Evolutionary conservation across 2,888 invertebrate genomes (phyloP).

Genomic region (Altica lythri): DNA sequence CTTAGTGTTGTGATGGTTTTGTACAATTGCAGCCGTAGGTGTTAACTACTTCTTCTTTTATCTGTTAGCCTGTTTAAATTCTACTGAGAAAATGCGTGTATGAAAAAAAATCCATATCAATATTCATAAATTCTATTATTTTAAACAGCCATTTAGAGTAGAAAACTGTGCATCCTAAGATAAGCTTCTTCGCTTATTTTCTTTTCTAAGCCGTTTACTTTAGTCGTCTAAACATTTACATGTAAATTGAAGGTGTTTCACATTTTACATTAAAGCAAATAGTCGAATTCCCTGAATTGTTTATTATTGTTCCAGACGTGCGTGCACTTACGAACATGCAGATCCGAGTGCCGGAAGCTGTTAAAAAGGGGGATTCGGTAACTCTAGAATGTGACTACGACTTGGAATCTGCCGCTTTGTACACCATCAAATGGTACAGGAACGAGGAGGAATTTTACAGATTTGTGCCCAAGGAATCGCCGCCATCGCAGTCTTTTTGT

Average conservation of each 20-base stretch:
- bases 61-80: no score
- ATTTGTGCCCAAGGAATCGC: constrained; percentile 62
- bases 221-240: constrained; percentile 9
- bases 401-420: constrained; percentile 60
- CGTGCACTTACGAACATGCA: constrained; percentile 53
- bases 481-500: constrained; percentile 60
- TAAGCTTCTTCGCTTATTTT: no score
- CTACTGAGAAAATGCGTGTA: no score
- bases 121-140: no score
- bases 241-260: constrained; percentile 14
- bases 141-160: no score
- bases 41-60: no score
- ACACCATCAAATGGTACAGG: constrained; percentile 63
- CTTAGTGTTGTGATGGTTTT: no score
- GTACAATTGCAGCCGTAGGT: no score
- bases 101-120: no score
- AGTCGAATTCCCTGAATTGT: constrained; percentile 19
- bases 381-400: constrained; percentile 61
- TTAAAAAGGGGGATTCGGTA: constrained; percentile 58
- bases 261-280: constrained; percentile 5
- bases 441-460: constrained; percentile 62
- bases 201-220: background rate
- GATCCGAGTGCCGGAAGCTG: constrained; percentile 59
- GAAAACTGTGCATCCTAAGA: no score
- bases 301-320: constrained; percentile 50